Percentiles rank a stretch among this genome's conserved stretches.
Conservation (phyloP, 2,888 invertebrate species). For the Drosophila trichaetosa region DNA sequence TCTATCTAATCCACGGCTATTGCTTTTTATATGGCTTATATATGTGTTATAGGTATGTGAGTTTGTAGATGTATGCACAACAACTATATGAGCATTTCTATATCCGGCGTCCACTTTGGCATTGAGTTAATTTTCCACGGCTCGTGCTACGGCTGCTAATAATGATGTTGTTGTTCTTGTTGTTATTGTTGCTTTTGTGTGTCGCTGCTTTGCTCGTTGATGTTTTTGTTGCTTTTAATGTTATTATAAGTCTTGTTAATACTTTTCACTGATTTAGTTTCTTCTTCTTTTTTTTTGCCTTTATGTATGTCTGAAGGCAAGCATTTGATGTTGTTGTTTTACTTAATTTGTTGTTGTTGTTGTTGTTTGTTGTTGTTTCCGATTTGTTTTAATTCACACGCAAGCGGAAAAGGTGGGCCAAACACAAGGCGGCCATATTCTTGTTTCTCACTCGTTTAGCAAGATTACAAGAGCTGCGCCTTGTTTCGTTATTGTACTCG, state of each 20-base stretch:
- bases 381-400: conserved; percentile 67
- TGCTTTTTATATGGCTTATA: conserved; percentile 43
- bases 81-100: conserved; percentile 46
- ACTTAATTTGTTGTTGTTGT: conserved; percentile 8
- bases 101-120: conserved; percentile 69
- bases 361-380: conserved; percentile 1
- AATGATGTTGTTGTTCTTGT: conserved; percentile 7
- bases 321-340: conserved; percentile 11
- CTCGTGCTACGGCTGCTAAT: conserved; percentile 28
- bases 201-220: conserved; percentile 1
- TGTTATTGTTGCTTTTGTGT: not conserved
- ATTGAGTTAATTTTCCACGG: conserved; percentile 72
- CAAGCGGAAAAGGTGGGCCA: conserved; percentile 69
- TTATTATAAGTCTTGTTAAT: conserved; percentile 52
- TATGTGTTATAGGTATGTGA: conserved; percentile 1
- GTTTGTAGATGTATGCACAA: conserved; percentile 15
- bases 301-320: conserved; percentile 19
- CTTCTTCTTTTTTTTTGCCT: conserved; percentile 16
- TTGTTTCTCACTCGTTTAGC: conserved; percentile 48
- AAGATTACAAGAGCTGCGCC: conserved; percentile 38
- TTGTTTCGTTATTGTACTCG: conserved; percentile 49
- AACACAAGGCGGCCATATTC: conserved; percentile 53
- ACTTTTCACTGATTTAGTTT: conserved; percentile 50
- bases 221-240: conserved; percentile 33
- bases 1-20: conserved; percentile 65